Percentiles rank a stretch among this genome's conserved stretches.
These are phyloP conservation scores for Hypsibius dujardini DNA, from an alignment of 1,140 invertebrate genomes.

Conservation along the genomic window DNA sequence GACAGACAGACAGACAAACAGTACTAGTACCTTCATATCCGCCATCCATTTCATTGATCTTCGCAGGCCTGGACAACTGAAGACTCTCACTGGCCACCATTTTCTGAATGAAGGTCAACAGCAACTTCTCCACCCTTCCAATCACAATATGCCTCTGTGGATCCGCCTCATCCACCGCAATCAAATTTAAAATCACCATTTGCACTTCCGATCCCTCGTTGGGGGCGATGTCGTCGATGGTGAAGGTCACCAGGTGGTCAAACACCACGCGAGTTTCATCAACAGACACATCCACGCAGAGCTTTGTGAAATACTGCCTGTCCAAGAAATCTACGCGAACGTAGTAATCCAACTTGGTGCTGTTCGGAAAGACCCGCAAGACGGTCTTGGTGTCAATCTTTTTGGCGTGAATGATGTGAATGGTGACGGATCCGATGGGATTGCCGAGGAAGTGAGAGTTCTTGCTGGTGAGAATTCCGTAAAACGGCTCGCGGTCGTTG, in stretches of 20 bases:
- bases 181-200: background rate
- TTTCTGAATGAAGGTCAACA: background rate
- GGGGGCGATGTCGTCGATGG: conserved; percentile 6
- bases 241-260: conserved; percentile 6
- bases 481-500: background rate
- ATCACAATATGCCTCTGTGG: conserved; percentile 7
- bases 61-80: background rate
- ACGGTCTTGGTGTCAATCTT: background rate
- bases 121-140: background rate
- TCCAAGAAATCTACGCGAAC: conserved; percentile 15
- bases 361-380: background rate
- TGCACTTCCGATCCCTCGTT: background rate
- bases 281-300: background rate
- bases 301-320: background rate
- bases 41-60: background rate
- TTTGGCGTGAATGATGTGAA: conserved; percentile 11
- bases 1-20: too few relatives aligned
- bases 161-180: background rate
- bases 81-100: background rate
- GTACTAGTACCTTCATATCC: background rate
- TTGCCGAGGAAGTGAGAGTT: background rate
- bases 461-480: background rate
- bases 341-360: background rate
- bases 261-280: background rate
- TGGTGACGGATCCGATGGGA: background rate